Evolutionary conservation across 2,797 vertebrate species (phyloP), one percentile per base, ranked within the genome.

Genomic region (Oreochromis grahami): DNA sequence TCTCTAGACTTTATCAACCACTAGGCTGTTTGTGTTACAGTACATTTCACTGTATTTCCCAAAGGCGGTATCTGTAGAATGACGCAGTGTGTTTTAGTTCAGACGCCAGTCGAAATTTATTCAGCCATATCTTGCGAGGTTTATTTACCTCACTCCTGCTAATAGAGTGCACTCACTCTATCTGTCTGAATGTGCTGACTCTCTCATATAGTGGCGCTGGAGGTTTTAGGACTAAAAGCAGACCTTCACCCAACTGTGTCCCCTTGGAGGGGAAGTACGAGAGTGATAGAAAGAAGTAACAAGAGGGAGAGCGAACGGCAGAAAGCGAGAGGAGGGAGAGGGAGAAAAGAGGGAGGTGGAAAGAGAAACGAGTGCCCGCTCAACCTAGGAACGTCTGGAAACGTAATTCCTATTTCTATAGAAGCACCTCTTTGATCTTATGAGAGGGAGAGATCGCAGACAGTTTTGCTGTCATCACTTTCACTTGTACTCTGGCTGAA

Each of bases 401-500:
- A 96, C 95, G 93, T 95, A 95, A 96, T 96, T 96, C 94, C 92
- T 96, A 94, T 96, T 96, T 94, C 94, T 95, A 96, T 94, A 95
- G 95, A 95, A 95, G 94, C 93, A 93, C 90, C 93, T 94, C 96
- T 96, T 96, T 97, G 95, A 97, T 97, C 96, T 95, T 94, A 94
- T 93, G 93, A 95, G 93, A 94, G 93, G 94, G 93, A 94, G 92
- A 95, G 95, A 96, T 95, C 93, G 94, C 93, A 96, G 94, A 96
- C 95, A 96, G 95, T 96, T 96, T 96, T 96, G 95, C 95, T 96
- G 96, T 96, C 95, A 97, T 96, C 96, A 95, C 95, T 96, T 96
- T 96, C 95, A 96, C 95, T 95, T 95, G 95, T 95, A 94, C 95
- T 94, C 93, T 68, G 79, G 89, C 92, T 97, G 95, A 97, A 97